Evolutionary conservation across 2,113 vertebrate genomes (phyloP), one percentile per base, ranked within the genome.

Genomic region (Hippocampus comes): DNA sequence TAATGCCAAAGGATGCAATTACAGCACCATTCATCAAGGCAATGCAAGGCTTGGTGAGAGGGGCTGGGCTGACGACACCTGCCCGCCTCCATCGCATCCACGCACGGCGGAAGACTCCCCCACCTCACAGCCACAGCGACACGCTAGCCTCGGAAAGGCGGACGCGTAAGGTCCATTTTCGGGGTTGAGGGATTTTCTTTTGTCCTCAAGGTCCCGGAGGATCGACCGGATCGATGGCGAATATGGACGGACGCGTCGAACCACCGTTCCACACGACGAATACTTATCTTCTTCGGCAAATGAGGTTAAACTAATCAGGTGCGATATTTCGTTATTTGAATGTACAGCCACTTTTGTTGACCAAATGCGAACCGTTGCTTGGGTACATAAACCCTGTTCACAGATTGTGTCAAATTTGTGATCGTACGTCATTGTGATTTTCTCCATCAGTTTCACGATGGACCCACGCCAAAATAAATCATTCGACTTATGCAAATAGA

Each of bases 1-100:
- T 60, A 15, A 18, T 5, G 11, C 30, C 43, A 15, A 46, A 12
- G 10, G 43, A 18, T 3, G 25, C 20, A 34, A 61, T 61, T 61
- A 34, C 17, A 61, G 15, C 7, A 61, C 5, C 25, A 25, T 59
- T 15, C 11, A 6, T 25, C 56, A 57, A n/a, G 4, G 48, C 17
- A 46, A 25, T 71, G 67, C 18, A 76, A 67, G 63, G 76, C 64
- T 72, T 67, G 70, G 71, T 34, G 5, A 71, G 9, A 72, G 78
- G 75, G 82, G 86, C 82, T 75, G 83, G 83, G 73, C 74, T 83
- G 80, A 80, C 78, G 86, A 87, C 86, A 91, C 90, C 88, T 91
- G 88, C 85, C 75, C 27, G 85, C 53, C 84, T 86, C 79, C 74
- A 71, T 85, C 84, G 77, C 74, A 82, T 41, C 73, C 82, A 69